Base-by-base conservation (phyloP, 2,888 invertebrate genomes). In the Eupithecia centaureata region DNA sequence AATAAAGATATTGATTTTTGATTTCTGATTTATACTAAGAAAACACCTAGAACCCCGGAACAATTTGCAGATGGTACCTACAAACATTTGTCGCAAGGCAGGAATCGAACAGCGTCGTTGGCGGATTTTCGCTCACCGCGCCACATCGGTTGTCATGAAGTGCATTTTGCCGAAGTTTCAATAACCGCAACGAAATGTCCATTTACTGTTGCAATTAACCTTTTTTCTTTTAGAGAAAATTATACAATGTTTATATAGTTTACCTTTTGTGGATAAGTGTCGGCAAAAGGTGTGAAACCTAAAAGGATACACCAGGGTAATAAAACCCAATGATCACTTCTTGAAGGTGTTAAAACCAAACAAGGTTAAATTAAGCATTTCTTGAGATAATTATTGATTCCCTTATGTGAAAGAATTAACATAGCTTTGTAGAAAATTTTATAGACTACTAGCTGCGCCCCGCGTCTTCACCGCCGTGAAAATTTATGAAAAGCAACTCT, bases 231-330 rank as follows among this genome's bases (percentile, higher is more conserved):
- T 2, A 51, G 13, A 22, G 22, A 51, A 51, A 51, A 51, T 51
- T 51, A 52, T 42, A 35, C 15, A 22, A 30, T 27, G 42, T 47
- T 47, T 47, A 52, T 52, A 47, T 58, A 61, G 25, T 61, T 15
- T 13, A 25, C 35, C 38, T 54, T 59, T 32, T 60, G 22, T 56
- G 35, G 54, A 30, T 42, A 35, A 54, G 30, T 52, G 33, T 27
- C 22, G 30, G 32, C 5, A 52, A 57, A 33, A 60, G 59, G 67
- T 67, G 63, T 60, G 35, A 68, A 68, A 61, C 68, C 13, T 58
- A 64, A 52, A 68, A 58, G 68, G 68, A 58, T 56, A 57, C 60
- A 56, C 25, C 35, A 7, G 38, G 68, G 18, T 32, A 61, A 64
- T 68, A 68, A 68, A 68, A 30, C 32, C 25, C 42, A 52, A 62